A percentile compares a stretch with the other conserved stretches of the same genome.
phyloP scores from a whole-genome alignment of 2,113 vertebrate genomes.

The Aegypius monachus region DNA sequence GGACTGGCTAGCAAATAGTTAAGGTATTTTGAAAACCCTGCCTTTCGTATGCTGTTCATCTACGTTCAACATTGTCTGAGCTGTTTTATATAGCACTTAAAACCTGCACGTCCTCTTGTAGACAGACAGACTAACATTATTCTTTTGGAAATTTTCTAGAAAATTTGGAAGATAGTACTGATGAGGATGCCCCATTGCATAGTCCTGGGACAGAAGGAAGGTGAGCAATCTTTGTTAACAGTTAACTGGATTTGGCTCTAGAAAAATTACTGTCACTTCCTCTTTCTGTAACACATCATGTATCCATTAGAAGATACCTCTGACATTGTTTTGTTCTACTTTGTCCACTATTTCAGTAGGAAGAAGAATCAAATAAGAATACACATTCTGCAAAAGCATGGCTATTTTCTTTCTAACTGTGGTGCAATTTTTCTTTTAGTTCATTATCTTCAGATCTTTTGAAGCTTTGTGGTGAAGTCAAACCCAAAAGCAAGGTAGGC shows the following conservation, averaged over 20 bases:
- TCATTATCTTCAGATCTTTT: conserved; percentile 88
- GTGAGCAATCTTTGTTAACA: conserved; percentile 66
- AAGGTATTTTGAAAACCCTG: neutral
- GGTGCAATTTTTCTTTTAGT: conserved; percentile 71
- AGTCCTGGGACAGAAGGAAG: conserved; percentile 90
- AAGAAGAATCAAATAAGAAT: neutral
- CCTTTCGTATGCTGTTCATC: neutral
- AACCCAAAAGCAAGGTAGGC: conserved; percentile 90
- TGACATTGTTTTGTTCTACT: neutral
- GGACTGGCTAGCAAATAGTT: neutral
- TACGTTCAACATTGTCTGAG: neutral
- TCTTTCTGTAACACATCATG: neutral
- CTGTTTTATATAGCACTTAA: neutral
- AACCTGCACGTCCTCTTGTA: neutral
- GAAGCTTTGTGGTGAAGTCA: conserved; percentile 93
- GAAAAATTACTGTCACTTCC: neutral
- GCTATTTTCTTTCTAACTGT: neutral
- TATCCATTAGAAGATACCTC: neutral
- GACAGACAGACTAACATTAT: neutral
- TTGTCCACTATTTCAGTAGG: neutral
- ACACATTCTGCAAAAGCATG: neutral
- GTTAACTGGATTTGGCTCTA: neutral
- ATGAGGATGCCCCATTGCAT: conserved; percentile 86
- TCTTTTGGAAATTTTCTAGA: conserved; percentile 74
- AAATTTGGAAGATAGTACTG: conserved; percentile 89